Evolutionary conservation across 2,888 invertebrate species (phyloP).

Genomic region (Cistogaster globosa): DNA sequence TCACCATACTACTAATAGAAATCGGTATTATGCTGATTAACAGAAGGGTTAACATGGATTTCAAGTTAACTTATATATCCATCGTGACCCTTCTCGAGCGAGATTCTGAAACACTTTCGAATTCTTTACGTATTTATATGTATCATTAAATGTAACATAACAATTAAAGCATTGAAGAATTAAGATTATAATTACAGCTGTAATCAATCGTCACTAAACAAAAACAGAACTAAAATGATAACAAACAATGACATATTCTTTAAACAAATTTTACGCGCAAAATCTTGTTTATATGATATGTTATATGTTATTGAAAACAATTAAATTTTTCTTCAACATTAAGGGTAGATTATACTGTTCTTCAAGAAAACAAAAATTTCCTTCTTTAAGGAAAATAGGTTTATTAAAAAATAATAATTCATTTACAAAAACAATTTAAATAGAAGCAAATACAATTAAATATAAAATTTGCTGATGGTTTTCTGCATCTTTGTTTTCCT

Average conservation of each 20-base stretch:
- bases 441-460: too few relatives aligned
- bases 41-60: conserved; percentile 38
- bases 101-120: neutral
- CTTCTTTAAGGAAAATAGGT: too few relatives aligned
- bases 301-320: conserved; percentile 8
- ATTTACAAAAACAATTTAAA: too few relatives aligned
- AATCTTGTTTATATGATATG: too few relatives aligned
- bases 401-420: too few relatives aligned
- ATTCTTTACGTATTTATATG: neutral
- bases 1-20: too few relatives aligned
- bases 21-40: too few relatives aligned
- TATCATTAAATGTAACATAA: conserved; percentile 31
- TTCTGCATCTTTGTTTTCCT: too few relatives aligned
- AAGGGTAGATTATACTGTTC: conserved; percentile 18
- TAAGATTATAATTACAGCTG: neutral
- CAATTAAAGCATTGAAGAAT: conserved; percentile 12
- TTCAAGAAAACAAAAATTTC: too few relatives aligned
- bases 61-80: conserved; percentile 20
- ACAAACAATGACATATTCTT: neutral
- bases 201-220: conserved; percentile 57
- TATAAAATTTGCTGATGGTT: too few relatives aligned
- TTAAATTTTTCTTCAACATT: conserved; percentile 14
- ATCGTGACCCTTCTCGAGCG: conserved; percentile 20
- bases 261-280: conserved; percentile 19
- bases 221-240: neutral